Evolutionary conservation across 2,888 invertebrate genomes (phyloP).

Genomic region (Cerceris ruficornis): DNA sequence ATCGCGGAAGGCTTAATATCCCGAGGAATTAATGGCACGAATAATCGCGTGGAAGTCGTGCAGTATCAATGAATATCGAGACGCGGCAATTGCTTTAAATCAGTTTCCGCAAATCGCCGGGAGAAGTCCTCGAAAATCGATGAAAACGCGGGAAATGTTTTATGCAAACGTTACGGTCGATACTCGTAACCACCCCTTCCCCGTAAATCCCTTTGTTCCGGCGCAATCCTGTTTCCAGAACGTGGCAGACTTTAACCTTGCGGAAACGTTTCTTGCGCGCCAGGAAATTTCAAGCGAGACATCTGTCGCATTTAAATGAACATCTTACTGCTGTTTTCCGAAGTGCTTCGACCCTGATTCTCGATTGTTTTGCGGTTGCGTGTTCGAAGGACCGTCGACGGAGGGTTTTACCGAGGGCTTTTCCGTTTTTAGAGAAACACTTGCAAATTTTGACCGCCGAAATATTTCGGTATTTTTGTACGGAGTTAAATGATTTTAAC

Average conservation of each 20-base stretch:
- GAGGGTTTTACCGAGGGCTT: too few species aligned
- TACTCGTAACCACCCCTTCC: constrained; percentile 17
- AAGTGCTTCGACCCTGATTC: too few species aligned
- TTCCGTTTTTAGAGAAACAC: too few species aligned
- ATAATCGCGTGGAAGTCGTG: too few species aligned
- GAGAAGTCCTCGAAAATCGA: constrained; percentile 18
- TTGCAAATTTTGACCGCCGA: too few species aligned
- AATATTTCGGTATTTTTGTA: too few species aligned
- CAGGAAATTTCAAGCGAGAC: constrained; percentile 22
- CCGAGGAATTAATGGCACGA: too few species aligned
- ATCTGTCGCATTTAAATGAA: constrained; percentile 39
- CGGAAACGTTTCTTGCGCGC: constrained; percentile 18
- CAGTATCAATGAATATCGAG: not conserved
- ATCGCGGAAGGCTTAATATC: too few species aligned
- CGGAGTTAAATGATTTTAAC: too few species aligned
- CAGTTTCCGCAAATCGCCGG: constrained; percentile 23
- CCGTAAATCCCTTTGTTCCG: constrained; percentile 36
- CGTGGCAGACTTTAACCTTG: constrained; percentile 12
- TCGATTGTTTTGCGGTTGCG: too few species aligned
- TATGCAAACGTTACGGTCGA: constrained; percentile 43
- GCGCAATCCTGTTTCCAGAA: constrained; percentile 15
- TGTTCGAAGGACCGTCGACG: too few species aligned
- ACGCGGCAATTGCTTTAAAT: constrained; percentile 27
- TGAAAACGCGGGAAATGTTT: constrained; percentile 21
- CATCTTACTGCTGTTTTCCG: not conserved